Conservation (phyloP, 2,888 invertebrate genomes). For the Spatulosminthurus flaviceps region DNA sequence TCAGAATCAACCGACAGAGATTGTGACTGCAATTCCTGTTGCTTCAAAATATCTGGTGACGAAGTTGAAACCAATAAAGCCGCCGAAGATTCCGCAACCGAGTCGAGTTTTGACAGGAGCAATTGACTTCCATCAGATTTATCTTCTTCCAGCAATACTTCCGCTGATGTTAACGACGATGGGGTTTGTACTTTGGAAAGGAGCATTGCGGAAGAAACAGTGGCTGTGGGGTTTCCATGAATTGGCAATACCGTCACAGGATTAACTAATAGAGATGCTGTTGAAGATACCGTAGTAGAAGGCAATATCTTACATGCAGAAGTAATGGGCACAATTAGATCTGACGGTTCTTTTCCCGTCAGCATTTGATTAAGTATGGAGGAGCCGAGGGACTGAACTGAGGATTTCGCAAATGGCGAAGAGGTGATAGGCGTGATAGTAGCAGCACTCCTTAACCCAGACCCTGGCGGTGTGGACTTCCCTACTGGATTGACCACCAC, state of each 20-base stretch:
- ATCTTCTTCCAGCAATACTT: not conserved
- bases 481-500: conserved; percentile 8
- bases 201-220: not conserved
- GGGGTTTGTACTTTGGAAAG: conserved; percentile 6
- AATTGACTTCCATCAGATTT: not conserved
- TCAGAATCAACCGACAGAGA: too few relatives aligned
- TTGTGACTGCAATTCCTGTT: too few relatives aligned
- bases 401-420: not conserved
- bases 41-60: not conserved
- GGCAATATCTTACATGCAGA: not conserved
- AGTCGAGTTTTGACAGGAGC: not conserved
- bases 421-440: not conserved
- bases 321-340: not conserved
- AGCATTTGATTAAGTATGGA: conserved; percentile 48
- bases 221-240: not conserved
- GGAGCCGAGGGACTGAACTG: conserved; percentile 37
- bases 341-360: conserved; percentile 19
- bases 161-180: not conserved
- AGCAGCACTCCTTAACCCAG: not conserved
- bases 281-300: not conserved
- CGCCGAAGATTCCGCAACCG: not conserved
- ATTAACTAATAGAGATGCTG: conserved; percentile 23
- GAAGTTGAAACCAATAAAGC: not conserved
- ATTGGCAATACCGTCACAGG: not conserved
- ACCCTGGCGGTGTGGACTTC: not conserved